These are phyloP conservation scores for Reticulitermes lucifugus DNA, from an alignment of 2,888 invertebrate genomes.

Conservation along the genomic window DNA sequence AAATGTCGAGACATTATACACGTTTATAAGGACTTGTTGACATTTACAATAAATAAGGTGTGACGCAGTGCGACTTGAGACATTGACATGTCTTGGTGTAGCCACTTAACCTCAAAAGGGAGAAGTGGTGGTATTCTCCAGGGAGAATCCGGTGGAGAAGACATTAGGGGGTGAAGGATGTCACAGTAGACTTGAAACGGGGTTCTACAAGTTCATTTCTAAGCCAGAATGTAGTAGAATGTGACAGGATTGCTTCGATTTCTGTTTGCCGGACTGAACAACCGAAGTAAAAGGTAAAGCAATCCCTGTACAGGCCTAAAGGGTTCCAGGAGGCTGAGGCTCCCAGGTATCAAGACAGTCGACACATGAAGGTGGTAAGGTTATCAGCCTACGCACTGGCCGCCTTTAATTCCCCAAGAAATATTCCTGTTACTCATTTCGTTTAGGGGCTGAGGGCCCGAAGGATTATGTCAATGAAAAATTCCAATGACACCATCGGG, in stretches of 20 bases:
- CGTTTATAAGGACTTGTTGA: not conserved
- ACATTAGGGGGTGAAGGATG: not conserved
- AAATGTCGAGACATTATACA: not conserved
- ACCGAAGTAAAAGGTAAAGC: too few species aligned
- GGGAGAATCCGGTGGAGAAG: not conserved
- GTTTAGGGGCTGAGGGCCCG: too few species aligned
- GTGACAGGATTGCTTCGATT: not conserved
- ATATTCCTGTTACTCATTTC: too few species aligned
- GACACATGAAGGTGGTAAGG: too few species aligned
- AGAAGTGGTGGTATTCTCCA: not conserved
- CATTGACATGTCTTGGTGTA: not conserved
- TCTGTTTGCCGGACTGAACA: too few species aligned
- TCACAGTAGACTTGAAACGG: not conserved
- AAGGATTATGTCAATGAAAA: too few species aligned
- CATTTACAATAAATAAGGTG: slow-evolving; percentile 3
- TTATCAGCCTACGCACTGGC: too few species aligned
- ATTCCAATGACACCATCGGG: too few species aligned
- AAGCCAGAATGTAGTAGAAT: not conserved
- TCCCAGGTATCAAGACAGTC: too few species aligned
- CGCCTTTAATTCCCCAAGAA: too few species aligned
- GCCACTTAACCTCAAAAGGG: slow-evolving; percentile 1
- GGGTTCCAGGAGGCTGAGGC: too few species aligned
- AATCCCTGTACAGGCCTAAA: too few species aligned
- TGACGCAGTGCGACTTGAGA: not conserved
- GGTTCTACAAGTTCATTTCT: not conserved